Base-by-base conservation (phyloP, 1,140 invertebrate genomes). In the Venturia canescens region DNA sequence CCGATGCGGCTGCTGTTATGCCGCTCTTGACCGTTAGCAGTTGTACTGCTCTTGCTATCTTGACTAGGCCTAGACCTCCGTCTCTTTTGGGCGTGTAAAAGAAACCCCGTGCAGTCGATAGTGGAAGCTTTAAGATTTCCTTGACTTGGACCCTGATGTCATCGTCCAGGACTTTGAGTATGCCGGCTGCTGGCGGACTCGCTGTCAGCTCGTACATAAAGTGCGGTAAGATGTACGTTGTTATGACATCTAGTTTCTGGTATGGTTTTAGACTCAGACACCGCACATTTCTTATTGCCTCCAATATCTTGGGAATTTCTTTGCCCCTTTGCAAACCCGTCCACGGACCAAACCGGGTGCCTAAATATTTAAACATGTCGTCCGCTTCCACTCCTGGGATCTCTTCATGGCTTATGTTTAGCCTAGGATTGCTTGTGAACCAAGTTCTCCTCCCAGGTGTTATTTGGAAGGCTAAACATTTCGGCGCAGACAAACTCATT, bases 261-360 rank as follows among this genome's bases (percentile, higher is more conserved):
- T n/a, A 29, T 15, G 70, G 80, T 34, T 77, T 69, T 23, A 83
- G 66, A 3, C 57, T 48, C 0, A 83, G 63, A 0, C n/a, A 5
- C 26, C 63, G 23, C 1, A 78, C 23, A 6, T 77, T 75, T 16
- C 38, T 48, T 6, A 83, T 29, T 0, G 69, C 38, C 0, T 0
- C 0, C 1, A 60, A 23, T 18, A 77, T 29, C 16, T 57, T 31
- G 0, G 26, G 15, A 1, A 82, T 50, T 21, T 82, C 80, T 0
- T 13, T 1, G 1, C 79, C 74, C 16, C 31, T 80, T 16, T 23
- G 7, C 0, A 80, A 50, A 0, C 83, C 80, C 2, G 26, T 38
- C 83, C 83, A 83, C 0, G 83, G 80, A 6, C 71, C 71, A 7
- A 82, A 15, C 13, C 71, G 78, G 3, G 63, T 66, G 0, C 83